Evolutionary conservation across 2,888 invertebrate genomes (phyloP).

Genomic region (Drosophila tripunctata): DNA sequence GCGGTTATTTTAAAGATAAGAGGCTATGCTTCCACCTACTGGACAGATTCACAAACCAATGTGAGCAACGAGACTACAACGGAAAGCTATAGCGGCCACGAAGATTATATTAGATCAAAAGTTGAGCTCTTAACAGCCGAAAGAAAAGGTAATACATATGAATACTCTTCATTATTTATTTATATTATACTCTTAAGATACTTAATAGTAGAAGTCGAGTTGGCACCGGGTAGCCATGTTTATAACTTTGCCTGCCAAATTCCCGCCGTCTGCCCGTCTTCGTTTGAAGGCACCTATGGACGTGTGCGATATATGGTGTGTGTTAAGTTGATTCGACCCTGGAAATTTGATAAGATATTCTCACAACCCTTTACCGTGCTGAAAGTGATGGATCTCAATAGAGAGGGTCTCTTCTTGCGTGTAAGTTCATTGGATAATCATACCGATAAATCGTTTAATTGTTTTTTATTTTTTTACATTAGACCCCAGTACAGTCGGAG

Average conservation of each 20-base stretch:
- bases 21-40: constrained; percentile 55
- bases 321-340: constrained; percentile 91
- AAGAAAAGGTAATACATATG: constrained; percentile 23
- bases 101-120: constrained; percentile 56
- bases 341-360: constrained; percentile 89
- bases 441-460: no score
- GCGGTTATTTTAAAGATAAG: constrained; percentile 56
- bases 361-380: constrained; percentile 91
- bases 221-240: constrained; percentile 85
- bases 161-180: no score
- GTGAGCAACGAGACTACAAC: constrained; percentile 14
- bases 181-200: no score
- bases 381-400: constrained; percentile 88
- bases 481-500: constrained; percentile 73
- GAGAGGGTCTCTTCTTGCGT: constrained; percentile 47
- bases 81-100: constrained; percentile 44
- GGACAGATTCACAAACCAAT: constrained; percentile 35
- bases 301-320: constrained; percentile 86
- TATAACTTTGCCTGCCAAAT: constrained; percentile 85
- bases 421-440: no score
- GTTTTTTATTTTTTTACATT: accelerated
- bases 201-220: constrained; percentile 53
- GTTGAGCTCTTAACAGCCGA: constrained; percentile 40
- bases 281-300: constrained; percentile 85
- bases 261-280: constrained; percentile 85